Percentiles rank a stretch among this genome's conserved stretches.
Conservation (phyloP, 2,113 vertebrate genomes). For the Pachypanchax playfairii region DNA sequence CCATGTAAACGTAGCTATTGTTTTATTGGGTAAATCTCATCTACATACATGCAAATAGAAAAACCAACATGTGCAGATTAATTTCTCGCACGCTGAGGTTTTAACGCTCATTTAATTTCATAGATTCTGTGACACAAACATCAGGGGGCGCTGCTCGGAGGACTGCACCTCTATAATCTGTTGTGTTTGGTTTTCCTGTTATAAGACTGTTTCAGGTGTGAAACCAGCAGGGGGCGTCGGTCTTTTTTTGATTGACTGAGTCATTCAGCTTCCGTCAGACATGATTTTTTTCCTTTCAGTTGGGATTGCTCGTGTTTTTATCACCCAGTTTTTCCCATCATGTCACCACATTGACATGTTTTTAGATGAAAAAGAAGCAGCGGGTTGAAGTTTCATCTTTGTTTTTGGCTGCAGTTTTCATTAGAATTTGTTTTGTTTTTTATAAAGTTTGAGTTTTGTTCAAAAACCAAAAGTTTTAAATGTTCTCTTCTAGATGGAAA, state of each 20-base stretch:
- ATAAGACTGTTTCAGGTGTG: background rate
- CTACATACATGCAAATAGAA: too few relatives aligned
- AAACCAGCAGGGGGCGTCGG: slow-evolving; percentile 31
- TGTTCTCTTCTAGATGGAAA: slow-evolving; percentile 79
- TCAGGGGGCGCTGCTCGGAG: background rate
- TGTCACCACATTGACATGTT: background rate
- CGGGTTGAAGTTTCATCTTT: slow-evolving; percentile 25
- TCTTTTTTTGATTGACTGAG: slow-evolving; percentile 15
- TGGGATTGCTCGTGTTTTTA: slow-evolving; percentile 32
- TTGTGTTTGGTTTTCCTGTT: background rate
- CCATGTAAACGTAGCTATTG: too few relatives aligned
- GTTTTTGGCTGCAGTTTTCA: slow-evolving; percentile 3
- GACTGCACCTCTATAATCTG: too few relatives aligned
- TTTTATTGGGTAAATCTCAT: too few relatives aligned
- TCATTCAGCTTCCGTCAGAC: slow-evolving; percentile 27
- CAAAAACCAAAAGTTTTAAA: too few relatives aligned
- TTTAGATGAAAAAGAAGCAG: slow-evolving; percentile 74
- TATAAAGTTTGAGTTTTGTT: rapidly evolving
- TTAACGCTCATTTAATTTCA: too few relatives aligned
- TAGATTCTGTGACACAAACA: too few relatives aligned
- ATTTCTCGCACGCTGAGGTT: too few relatives aligned
- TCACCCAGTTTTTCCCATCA: slow-evolving; percentile 13
- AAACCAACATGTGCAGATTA: too few relatives aligned
- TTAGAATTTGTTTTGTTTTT: background rate
- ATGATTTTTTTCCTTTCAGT: slow-evolving; percentile 29